Conservation (phyloP, 2,888 invertebrate species). For the Cyrtodaria siliqua region DNA sequence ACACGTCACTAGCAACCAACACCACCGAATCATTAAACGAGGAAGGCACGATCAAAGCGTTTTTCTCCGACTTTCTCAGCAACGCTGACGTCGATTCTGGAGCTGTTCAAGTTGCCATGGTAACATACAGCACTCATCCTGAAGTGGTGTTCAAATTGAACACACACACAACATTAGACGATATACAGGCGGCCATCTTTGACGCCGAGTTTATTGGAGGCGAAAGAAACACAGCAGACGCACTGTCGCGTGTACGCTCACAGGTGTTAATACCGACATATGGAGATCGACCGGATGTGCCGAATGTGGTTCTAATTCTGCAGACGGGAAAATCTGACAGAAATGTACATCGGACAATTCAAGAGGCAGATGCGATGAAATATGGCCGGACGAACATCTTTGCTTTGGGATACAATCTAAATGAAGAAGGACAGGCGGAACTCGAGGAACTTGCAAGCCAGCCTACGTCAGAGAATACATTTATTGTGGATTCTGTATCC, state of each 20-base stretch:
- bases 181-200: constrained; percentile 56
- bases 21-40: constrained; percentile 44
- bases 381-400: constrained; percentile 69
- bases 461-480: constrained; percentile 67
- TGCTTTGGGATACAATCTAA: constrained; percentile 65
- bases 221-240: constrained; percentile 69
- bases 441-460: constrained; percentile 58
- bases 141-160: constrained; percentile 61
- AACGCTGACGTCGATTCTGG: constrained; percentile 72
- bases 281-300: constrained; percentile 62
- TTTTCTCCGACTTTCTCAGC: constrained; percentile 67
- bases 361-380: constrained; percentile 70
- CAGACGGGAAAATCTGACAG: constrained; percentile 72
- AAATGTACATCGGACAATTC: constrained; percentile 54
- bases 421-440: constrained; percentile 55
- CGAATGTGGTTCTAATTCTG: constrained; percentile 69
- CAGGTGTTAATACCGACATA: constrained; percentile 67
- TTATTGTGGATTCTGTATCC: constrained; percentile 43
- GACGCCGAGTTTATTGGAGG: constrained; percentile 57
- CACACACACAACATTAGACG: constrained; percentile 35
- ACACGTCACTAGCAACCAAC: constrained; percentile 61
- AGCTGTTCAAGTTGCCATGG: constrained; percentile 77
- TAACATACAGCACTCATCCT: constrained; percentile 82
- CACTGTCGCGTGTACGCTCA: constrained; percentile 64
- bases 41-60: constrained; percentile 53